phyloP scores from a whole-genome alignment of 2,113 vertebrate genomes.

The Camelus bactrianus region DNA sequence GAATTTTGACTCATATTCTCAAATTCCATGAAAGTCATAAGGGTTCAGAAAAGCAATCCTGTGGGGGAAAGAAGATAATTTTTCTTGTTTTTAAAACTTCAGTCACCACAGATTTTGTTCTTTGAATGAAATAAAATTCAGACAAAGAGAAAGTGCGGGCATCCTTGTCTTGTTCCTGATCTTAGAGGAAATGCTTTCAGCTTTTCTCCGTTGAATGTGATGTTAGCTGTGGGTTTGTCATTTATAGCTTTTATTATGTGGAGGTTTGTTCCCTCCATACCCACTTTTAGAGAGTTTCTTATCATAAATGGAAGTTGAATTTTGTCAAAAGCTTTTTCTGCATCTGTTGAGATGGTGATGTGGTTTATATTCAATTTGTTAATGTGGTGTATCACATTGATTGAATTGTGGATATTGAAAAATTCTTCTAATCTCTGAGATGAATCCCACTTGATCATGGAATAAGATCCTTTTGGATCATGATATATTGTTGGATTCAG shows the following conservation, averaged over 20 bases:
- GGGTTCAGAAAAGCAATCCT: neutral
- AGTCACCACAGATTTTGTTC: neutral
- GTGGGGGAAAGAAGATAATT: neutral
- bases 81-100: neutral
- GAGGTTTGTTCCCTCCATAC: neutral
- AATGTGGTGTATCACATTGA: neutral
- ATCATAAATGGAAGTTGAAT: neutral
- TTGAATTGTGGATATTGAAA: neutral
- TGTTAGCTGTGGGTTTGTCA: neutral
- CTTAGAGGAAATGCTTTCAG: neutral
- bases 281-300: neutral
- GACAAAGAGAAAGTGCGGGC: neutral
- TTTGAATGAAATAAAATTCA: conserved; percentile 27
- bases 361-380: neutral
- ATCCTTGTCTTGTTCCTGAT: neutral
- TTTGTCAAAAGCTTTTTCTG: neutral
- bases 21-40: neutral
- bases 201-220: neutral
- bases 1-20: neutral
- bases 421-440: neutral
- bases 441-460: neutral
- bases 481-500: neutral
- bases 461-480: neutral
- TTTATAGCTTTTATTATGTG: neutral
- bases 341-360: neutral